Evolutionary conservation across 2,113 vertebrate species (phyloP).

Genomic region (Cynopterus brachyotis): DNA sequence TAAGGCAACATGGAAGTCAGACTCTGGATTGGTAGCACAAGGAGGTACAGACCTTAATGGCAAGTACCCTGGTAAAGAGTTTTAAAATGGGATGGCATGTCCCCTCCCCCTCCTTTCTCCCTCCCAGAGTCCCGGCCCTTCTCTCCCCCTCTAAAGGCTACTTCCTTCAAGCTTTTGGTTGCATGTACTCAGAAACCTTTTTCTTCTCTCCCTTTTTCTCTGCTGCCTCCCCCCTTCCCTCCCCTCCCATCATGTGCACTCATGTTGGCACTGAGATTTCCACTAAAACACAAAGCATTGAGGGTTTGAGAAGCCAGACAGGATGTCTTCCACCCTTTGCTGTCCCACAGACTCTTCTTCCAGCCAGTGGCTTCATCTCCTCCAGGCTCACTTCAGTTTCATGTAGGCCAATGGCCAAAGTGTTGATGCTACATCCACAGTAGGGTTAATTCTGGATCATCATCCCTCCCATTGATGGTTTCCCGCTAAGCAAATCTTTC

Average conservation of each 20-base stretch:
- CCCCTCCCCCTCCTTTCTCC: not conserved
- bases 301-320: not conserved
- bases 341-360: not conserved
- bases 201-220: not conserved
- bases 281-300: not conserved
- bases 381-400: not conserved
- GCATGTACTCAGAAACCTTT: not conserved
- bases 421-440: not conserved
- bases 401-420: not conserved
- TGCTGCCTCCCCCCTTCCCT: accelerated
- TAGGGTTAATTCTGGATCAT: conserved; percentile 15
- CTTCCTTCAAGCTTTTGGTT: not conserved
- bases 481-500: not conserved
- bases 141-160: accelerated
- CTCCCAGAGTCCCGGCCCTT: not conserved
- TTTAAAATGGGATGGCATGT: not conserved
- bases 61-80: not conserved
- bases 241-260: not conserved
- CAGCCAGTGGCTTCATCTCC: not conserved
- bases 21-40: not conserved
- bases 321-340: not conserved
- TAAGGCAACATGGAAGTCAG: not conserved
- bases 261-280: not conserved
- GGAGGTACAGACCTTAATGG: not conserved
- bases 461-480: not conserved